A percentile compares a stretch with the other conserved stretches of the same genome.
Conservation (phyloP, 1,140 invertebrate genomes). For the Condylostylus longicornis region DNA sequence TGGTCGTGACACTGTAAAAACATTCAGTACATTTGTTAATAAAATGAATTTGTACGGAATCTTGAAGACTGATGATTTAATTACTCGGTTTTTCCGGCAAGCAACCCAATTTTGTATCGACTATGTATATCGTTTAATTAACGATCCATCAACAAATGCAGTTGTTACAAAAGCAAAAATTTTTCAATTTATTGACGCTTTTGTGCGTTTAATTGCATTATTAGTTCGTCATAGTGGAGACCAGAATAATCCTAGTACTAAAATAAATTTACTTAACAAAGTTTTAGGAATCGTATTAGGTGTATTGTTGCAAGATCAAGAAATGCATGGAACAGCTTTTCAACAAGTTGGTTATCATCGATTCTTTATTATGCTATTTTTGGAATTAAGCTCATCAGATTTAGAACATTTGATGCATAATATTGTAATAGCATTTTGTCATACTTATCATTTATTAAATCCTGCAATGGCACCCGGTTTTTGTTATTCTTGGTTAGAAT, state of each 20-base stretch:
- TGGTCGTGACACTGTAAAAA: conserved; percentile 76
- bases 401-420: conserved; percentile 38
- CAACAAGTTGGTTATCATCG: conserved; percentile 95
- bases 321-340: conserved; percentile 72
- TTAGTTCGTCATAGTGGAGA: conserved; percentile 94
- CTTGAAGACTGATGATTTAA: conserved; percentile 91
- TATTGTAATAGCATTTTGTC: conserved; percentile 73
- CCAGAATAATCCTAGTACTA: conserved; percentile 73
- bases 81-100: conserved; percentile 91
- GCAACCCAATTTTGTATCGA: conserved; percentile 96
- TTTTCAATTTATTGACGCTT: conserved; percentile 90
- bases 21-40: conserved; percentile 88
- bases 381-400: conserved; percentile 89
- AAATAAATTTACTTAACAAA: conserved; percentile 94
- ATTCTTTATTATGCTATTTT: conserved; percentile 92
- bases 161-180: conserved; percentile 72
- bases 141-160: conserved; percentile 37
- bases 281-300: conserved; percentile 90
- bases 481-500: conserved; percentile 94
- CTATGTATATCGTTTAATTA: conserved; percentile 68
- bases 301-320: conserved; percentile 88
- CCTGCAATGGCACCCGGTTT: conserved; percentile 95
- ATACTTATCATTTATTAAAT: conserved; percentile 78
- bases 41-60: conserved; percentile 95
- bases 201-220: conserved; percentile 83